Evolutionary conservation across 2,888 invertebrate species (phyloP).

Genomic region (Halocaridina rubra): DNA sequence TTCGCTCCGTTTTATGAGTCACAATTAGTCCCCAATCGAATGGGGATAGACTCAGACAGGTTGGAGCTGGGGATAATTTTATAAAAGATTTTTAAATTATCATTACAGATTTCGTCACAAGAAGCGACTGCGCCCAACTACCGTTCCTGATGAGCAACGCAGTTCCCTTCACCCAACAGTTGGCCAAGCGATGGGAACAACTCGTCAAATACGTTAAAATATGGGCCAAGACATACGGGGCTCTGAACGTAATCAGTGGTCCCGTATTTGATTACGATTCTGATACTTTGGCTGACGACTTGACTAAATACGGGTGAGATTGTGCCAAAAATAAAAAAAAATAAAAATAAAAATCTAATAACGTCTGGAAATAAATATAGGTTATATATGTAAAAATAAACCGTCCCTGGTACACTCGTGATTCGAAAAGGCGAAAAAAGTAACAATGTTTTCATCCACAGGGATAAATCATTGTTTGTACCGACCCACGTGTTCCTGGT

Average conservation of each 20-base stretch:
- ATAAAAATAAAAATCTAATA: no score
- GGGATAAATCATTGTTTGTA: no score
- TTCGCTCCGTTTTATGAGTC: no score
- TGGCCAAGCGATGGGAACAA: conserved; percentile 35
- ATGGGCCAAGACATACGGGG: conserved; percentile 31
- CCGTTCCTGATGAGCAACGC: conserved; percentile 42
- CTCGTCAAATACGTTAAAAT: conserved; percentile 9
- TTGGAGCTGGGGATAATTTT: no score
- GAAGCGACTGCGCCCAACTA: background rate
- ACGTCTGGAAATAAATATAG: no score
- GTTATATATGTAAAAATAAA: no score
- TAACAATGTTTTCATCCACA: no score
- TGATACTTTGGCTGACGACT: conserved; percentile 44
- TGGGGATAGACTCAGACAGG: no score
- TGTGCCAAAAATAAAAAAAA: background rate
- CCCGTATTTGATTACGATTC: conserved; percentile 48
- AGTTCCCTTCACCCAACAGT: conserved; percentile 15
- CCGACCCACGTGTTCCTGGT: conserved; percentile 57
- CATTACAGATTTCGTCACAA: conserved; percentile 13
- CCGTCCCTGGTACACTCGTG: no score
- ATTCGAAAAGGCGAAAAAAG: no score
- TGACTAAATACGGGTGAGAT: background rate
- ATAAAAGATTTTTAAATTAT: no score
- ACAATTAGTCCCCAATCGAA: no score
- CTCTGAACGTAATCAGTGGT: conserved; percentile 41